Base-by-base conservation (phyloP, 1,140 invertebrate genomes). In the Aphis gossypii region DNA sequence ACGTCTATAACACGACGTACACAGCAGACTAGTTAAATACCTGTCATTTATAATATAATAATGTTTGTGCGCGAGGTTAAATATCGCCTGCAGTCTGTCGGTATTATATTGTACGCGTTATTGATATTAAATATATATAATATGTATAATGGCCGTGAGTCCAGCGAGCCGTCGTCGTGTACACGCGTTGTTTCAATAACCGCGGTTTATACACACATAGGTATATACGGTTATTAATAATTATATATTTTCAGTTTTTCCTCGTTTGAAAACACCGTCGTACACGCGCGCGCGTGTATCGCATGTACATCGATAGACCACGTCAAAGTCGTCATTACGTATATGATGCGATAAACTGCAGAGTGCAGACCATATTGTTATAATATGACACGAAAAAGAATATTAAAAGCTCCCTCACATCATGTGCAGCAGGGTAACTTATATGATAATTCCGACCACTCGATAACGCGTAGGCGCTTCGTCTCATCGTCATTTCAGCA, bases 61-160 rank as follows among this genome's bases (percentile, higher is more conserved):
- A 76, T n/a, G 60, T 18, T 3, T 76, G 60, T 76, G 60, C 1
- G 30, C 60, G 60, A 76, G 60, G 60, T 76, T 76, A 76, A 76
- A 76, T n/a, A 76, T 76, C 60, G 60, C 60, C 60, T 76, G 60
- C 60, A 76, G 60, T n/a, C 60, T 76, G 60, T 76, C 60, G n/a
- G 60, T n/a, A 18, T 76, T 76, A n/a, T 18, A n/a, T 6, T 3
- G 3, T 41, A 41, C 38, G n/a, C 14, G n/a, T 76, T 76, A 76
- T 76, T 76, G 20, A 76, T 76, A 76, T 76, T n/a, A 76, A 76
- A 76, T n/a, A 76, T n/a, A 76, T 46, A 46, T 11, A 11, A 46
- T 46, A 46, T 35, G 35, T 76, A 76, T 76, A n/a, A 76, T 76
- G 60, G n/a, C 60, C 60, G 6, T 76, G 60, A 76, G 60, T 30